phyloP scores from a whole-genome alignment of 2,797 vertebrate genomes.

The Synaphobranchus kaupii region DNA sequence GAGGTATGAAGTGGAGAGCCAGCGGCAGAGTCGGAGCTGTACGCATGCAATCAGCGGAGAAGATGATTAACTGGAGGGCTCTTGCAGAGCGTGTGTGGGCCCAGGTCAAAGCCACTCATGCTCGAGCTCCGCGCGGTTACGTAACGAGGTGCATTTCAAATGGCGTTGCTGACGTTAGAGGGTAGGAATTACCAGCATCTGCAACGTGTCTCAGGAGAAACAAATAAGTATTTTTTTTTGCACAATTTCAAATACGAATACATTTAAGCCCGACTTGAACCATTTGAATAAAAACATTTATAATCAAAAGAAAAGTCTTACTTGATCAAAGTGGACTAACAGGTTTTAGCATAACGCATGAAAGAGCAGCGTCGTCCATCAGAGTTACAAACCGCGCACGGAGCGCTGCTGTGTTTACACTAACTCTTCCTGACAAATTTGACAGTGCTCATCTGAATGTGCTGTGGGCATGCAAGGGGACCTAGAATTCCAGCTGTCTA shows the following conservation, averaged over 20 bases:
- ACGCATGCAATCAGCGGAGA: not conserved
- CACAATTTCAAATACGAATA: not conserved
- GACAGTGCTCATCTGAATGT: not conserved
- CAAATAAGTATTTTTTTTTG: not conserved
- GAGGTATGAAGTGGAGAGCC: not conserved
- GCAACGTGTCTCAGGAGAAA: not conserved
- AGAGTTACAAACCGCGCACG: not conserved
- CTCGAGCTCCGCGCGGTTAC: not conserved
- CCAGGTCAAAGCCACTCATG: not conserved
- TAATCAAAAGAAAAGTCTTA: not conserved
- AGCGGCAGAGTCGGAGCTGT: not conserved
- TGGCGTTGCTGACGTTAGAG: not conserved
- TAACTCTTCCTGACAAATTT: not conserved
- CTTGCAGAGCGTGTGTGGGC: not conserved
- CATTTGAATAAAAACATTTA: not conserved
- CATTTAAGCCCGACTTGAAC: not conserved
- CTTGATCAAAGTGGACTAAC: not conserved
- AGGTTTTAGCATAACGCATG: not conserved
- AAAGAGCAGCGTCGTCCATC: not conserved
- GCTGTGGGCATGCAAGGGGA: not conserved
- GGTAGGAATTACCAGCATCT: not conserved
- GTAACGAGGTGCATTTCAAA: not conserved
- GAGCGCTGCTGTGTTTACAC: too few species aligned
- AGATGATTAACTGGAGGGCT: not conserved
- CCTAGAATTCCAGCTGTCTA: not conserved